Evolutionary conservation across 2,113 vertebrate genomes (phyloP).

Genomic region (Aegotheles bennettii): DNA sequence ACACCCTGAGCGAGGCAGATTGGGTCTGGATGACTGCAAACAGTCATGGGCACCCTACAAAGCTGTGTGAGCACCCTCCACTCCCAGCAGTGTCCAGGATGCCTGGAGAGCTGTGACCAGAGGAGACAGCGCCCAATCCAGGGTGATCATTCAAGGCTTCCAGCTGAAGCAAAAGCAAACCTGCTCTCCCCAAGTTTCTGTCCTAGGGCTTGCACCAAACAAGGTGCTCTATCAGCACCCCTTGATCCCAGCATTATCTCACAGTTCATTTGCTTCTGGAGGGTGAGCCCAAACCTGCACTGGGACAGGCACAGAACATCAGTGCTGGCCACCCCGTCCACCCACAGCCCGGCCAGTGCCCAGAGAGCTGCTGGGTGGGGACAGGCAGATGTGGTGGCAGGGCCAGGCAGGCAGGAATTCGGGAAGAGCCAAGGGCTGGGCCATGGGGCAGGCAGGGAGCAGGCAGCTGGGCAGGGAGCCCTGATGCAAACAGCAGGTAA

Average conservation of each 20-base stretch:
- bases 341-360: background rate
- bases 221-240: background rate
- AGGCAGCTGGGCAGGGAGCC: background rate
- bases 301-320: background rate
- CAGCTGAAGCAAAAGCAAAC: background rate
- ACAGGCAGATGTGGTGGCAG: background rate
- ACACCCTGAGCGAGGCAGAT: background rate
- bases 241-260: background rate
- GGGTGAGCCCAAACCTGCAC: background rate
- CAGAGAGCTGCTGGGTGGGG: background rate
- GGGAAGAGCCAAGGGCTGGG: background rate
- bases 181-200: background rate
- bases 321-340: background rate
- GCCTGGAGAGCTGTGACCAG: background rate
- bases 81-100: background rate
- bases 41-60: accelerated
- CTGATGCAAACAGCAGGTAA: background rate
- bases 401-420: background rate
- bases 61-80: background rate
- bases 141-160: background rate
- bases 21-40: background rate
- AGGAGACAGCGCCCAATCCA: background rate
- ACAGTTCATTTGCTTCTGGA: background rate
- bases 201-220: background rate
- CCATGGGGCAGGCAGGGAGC: background rate